Conservation (phyloP, 2,113 vertebrate species). For the Hemibagrus wyckioides region DNA sequence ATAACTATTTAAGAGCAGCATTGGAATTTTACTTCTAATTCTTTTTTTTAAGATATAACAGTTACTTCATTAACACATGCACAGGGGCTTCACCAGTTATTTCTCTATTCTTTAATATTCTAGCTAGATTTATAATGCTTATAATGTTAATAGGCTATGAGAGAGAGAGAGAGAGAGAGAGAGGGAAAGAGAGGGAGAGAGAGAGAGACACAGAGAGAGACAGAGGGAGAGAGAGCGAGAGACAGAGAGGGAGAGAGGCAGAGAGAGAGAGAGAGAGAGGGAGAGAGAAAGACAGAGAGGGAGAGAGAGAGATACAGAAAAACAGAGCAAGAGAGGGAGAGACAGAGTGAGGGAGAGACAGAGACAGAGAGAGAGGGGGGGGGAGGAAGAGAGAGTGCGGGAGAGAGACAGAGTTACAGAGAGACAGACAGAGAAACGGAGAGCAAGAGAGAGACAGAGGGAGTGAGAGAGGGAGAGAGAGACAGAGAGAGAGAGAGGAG, state of each 20-base stretch:
- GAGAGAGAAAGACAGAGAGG: neutral
- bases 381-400: too few relatives aligned
- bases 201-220: neutral
- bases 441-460: neutral
- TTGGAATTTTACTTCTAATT: neutral
- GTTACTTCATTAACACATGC: neutral
- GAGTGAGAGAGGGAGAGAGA: neutral
- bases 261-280: too few relatives aligned
- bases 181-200: neutral
- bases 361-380: neutral
- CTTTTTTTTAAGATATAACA: neutral
- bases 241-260: too few relatives aligned
- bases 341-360: neutral
- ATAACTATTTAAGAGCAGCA: neutral
- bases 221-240: neutral
- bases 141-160: neutral
- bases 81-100: neutral
- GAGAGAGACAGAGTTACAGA: neutral
- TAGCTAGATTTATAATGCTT: neutral
- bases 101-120: neutral
- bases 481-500: neutral
- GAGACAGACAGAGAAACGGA: neutral
- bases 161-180: neutral
- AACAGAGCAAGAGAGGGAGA: too few relatives aligned
- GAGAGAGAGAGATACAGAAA: too few relatives aligned